Base-by-base conservation (phyloP, 1,140 invertebrate species). In the Lutraria rhynchaena region DNA sequence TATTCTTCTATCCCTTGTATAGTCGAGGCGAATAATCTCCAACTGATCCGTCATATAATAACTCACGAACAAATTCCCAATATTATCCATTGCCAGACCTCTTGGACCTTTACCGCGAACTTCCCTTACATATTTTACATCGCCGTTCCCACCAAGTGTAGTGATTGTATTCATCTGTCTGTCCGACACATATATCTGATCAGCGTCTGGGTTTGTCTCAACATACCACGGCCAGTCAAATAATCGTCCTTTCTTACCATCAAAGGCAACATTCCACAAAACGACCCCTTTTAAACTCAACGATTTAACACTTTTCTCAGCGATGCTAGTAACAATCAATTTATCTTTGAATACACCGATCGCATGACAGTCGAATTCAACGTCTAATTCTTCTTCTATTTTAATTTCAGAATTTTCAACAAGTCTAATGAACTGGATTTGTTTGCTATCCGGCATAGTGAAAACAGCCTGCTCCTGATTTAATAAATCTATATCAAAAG, bases 181-280 rank as follows among this genome's bases (percentile, higher is more conserved):
- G 61, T 77, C 75, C 19, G 75, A 77, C 5, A 77, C 75, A 44
- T 67, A 77, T 9, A 77, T 63, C 51, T 77, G 37, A 24, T 44
- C 46, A n/a, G 19, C 15, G 5, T 35, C 51, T 7, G n/a, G 22
- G 27, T 57, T 77, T 0, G 60, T 41, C 29, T 35, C 9, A 9
- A 77, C 75, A 51, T 77, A 77, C 75, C 75, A 77, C n/a, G 75
- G 75, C 75, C 75, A 77, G 35, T 77, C 75, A 55, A 77, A 77
- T 51, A 77, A 29, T 19, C 13, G 29, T 17, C 75, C 75, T 22
- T 31, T 44, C 46, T 67, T 33, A 46, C 55, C 49, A 9, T 19
- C 37, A 55, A 17, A 11, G 19, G 46, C 60, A 15, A 41, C 37
- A 22, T n/a, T 75, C 75, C 75, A 77, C 37, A 67, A 7, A 17